These are phyloP conservation scores for Muscidifurax raptorellus DNA, from an alignment of 1,140 invertebrate genomes.

Conservation along the genomic window DNA sequence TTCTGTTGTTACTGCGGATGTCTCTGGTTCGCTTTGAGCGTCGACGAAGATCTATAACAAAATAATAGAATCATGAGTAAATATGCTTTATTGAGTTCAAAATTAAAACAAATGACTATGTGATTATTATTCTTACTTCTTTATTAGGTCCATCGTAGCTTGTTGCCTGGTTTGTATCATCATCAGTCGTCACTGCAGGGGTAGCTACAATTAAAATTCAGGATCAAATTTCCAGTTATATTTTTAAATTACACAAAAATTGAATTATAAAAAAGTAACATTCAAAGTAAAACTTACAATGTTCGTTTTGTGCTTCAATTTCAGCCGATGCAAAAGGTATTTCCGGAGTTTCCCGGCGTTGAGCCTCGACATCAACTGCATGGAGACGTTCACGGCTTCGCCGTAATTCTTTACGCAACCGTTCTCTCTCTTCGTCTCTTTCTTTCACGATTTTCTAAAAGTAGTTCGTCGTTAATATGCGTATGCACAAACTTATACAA, in stretches of 20 bases:
- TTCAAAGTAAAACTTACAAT: conserved; percentile 54
- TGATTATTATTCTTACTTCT: conserved; percentile 61
- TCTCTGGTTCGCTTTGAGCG: conserved; percentile 57
- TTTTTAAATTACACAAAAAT: too few species aligned
- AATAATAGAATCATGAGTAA: conserved; percentile 33
- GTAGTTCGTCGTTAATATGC: conserved; percentile 38
- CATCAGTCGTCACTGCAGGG: conserved; percentile 54
- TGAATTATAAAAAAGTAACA: too few species aligned
- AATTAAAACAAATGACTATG: conserved; percentile 23
- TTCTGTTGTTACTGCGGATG: conserved; percentile 54
- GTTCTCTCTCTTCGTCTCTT: conserved; percentile 85
- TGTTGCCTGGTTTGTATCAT: conserved; percentile 57
- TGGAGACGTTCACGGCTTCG: conserved; percentile 84
- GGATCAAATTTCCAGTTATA: too few species aligned
- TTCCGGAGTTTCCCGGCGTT: conserved; percentile 65
- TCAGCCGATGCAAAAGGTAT: conserved; percentile 54
- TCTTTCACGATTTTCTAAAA: conserved; percentile 83
- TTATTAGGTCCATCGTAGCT: conserved; percentile 60
- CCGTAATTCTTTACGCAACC: conserved; percentile 83
- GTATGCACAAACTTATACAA: not conserved
- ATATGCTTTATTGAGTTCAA: conserved; percentile 15
- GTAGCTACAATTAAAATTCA: not conserved
- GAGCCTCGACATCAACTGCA: conserved; percentile 75
- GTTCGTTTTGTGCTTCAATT: conserved; percentile 62
- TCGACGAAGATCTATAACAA: conserved; percentile 58